These are phyloP conservation scores for Nymphicus hollandicus DNA, from an alignment of 2,113 vertebrate species.

Conservation along the genomic window DNA sequence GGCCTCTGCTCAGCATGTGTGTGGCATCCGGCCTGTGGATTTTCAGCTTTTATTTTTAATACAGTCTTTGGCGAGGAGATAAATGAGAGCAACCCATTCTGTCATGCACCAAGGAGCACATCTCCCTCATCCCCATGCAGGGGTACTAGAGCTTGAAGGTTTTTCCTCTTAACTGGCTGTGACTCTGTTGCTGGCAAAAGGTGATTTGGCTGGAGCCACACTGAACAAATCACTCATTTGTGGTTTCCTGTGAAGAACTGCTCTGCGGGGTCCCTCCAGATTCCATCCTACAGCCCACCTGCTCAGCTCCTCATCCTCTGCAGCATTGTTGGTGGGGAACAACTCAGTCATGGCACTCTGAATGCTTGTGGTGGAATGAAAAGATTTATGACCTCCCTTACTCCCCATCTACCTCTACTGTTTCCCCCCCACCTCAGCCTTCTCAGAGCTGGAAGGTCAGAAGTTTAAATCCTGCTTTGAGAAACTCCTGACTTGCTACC, in stretches of 20 bases:
- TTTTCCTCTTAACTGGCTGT: neutral
- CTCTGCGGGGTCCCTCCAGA: neutral
- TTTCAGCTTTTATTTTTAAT: neutral
- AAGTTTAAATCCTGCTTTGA: constrained; percentile 1
- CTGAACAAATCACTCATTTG: neutral
- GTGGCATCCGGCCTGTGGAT: neutral
- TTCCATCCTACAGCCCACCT: neutral
- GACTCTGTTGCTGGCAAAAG: neutral
- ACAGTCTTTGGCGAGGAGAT: neutral
- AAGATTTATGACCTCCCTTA: neutral
- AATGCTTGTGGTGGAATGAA: neutral
- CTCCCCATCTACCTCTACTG: neutral
- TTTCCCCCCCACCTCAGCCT: neutral
- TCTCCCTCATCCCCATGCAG: neutral
- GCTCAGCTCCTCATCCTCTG: neutral
- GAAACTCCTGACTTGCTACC: neutral
- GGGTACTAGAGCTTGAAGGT: neutral
- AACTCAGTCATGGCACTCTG: neutral
- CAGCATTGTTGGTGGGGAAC: neutral
- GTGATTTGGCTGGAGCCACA: neutral
- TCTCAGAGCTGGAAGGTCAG: neutral
- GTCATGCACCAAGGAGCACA: neutral
- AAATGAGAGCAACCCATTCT: neutral
- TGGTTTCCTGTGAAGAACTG: neutral
- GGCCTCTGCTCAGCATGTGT: neutral